Base-by-base conservation (phyloP, 2,113 vertebrate genomes). In the Thymallus thymallus region DNA sequence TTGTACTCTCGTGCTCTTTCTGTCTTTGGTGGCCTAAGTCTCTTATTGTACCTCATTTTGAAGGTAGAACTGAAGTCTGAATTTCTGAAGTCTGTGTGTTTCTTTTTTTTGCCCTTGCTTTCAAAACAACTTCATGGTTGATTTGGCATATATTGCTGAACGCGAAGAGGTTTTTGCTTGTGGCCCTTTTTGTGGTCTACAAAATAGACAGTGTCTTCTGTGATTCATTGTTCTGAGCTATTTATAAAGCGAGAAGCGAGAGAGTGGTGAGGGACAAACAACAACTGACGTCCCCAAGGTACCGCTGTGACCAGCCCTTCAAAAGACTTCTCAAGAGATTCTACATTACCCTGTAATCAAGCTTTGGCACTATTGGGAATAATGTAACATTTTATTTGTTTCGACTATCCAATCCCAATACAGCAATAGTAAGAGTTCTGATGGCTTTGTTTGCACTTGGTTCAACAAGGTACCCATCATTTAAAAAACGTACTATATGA, bases 141-240 rank as follows among this genome's bases (percentile, higher is more conserved):
- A 55, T 55, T 55, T 55, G 51, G 14, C 51, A 20, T 41, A 41
- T 10, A 3, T 23, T 60, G 76, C 69, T 82, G 79, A 77, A 51
- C 18, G 16, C 76, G 82, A 86, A 67, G 78, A 81, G 70, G 73
- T 61, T 48, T 78, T 83, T 45, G 81, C 79, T 77, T 80, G 76
- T 84, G 79, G 82, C 79, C 80, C 77, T 78, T 22, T 83, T 58
- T 82, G 83, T 30, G 83, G 85, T 87, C 61, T 70, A 48, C 66
- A 68, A 75, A 81, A 80, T 72, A 85, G 83, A 87, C 85, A 87
- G 85, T 84, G 85, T 61, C 65, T 85, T 85, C 76, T 81, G 71
- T 24, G 56, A 76, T 76, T 77, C 74, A 87, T 87, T 87, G 85
- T 87, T 81, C 76, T 23, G 30, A 61, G 76, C 77, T 87, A 84